Percentiles rank a stretch among this genome's conserved stretches.
Evolutionary conservation across 1,140 invertebrate species (phyloP).

Genomic region (Eurosta solidaginis): DNA sequence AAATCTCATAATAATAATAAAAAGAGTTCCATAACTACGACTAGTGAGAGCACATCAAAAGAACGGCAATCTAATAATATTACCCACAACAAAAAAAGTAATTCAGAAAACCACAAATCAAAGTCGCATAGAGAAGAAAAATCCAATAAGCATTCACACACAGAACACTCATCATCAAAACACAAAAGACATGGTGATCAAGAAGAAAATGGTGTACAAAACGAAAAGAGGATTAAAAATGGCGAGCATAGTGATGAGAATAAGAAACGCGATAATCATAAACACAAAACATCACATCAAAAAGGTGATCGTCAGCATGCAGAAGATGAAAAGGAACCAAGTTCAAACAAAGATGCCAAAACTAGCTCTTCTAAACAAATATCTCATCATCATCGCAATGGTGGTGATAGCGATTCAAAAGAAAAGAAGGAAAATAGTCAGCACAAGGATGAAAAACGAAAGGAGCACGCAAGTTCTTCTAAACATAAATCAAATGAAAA

Average conservation of each 20-base stretch:
- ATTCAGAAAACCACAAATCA: background rate
- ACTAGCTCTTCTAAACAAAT: conserved; percentile 33
- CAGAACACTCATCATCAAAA: background rate
- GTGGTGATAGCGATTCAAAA: conserved; percentile 35
- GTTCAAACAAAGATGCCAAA: conserved; percentile 30
- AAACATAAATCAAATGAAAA: conserved; percentile 40
- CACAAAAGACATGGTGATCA: background rate
- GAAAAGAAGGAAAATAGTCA: conserved; percentile 29
- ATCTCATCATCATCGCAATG: conserved; percentile 36
- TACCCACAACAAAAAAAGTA: background rate
- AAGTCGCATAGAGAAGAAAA: background rate
- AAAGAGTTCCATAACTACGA: background rate
- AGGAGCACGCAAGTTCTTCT: background rate
- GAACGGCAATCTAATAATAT: background rate
- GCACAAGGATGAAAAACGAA: conserved; percentile 37
- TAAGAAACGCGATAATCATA: conserved; percentile 7
- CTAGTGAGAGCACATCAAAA: background rate
- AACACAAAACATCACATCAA: conserved; percentile 10
- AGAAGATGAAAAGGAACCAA: conserved; percentile 16
- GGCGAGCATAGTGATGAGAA: background rate
- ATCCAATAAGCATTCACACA: background rate
- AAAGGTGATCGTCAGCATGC: background rate
- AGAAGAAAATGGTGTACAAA: background rate
- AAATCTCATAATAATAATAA: background rate
- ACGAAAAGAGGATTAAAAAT: background rate